Evolutionary conservation across 1,140 invertebrate genomes (phyloP), one percentile per base, ranked within the genome.

Genomic region (Rhagoletis zephyria): DNA sequence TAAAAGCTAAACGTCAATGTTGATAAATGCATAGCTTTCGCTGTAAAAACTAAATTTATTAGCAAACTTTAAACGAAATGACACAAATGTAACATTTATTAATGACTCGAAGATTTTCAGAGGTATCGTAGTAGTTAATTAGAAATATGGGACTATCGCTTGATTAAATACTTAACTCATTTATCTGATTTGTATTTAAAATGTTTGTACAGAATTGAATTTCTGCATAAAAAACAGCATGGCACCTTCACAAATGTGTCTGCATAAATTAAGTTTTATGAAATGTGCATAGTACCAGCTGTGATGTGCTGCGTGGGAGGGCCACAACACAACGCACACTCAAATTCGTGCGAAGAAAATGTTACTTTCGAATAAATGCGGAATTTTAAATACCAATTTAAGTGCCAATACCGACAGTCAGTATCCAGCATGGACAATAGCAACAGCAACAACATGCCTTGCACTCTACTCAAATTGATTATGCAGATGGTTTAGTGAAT

Each of bases 401-500:
- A 74, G 19, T 30, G 65, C 65, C 30, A 67, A 40, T 40, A 0
- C 16, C 64, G 30, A 42, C 64, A 67, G 30, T 30, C 19, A 42
- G 40, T 6, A 30, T 6, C 10, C 42, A 45, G 40, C 67, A 74
- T 30, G 5, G 30, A 30, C 16, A 65, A 74, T 42, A 74, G 45
- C 67, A 74, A 48, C 42, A 42, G 16, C 67, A 12, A 4, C 42
- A 7, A 12, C 14, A 4, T 12, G 4, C 40, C 40, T 45, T 48
- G n/a, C 65, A 5, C 14, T 74, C 42, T n/a, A 10, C 42, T 45
- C 45, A 42, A 74, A 74, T 74, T 74, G 42, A 74, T 74, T 74
- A 74, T 74, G 67, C 67, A 74, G 67, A 74, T 74, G 67, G 67
- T 42, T 40, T 42, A 42, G 67, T 74, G 67, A 74, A 74, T 74